Percentiles rank a stretch among this genome's conserved stretches.
These are phyloP conservation scores for Aix galericulata DNA, from an alignment of 2,113 vertebrate species.

Conservation along the genomic window DNA sequence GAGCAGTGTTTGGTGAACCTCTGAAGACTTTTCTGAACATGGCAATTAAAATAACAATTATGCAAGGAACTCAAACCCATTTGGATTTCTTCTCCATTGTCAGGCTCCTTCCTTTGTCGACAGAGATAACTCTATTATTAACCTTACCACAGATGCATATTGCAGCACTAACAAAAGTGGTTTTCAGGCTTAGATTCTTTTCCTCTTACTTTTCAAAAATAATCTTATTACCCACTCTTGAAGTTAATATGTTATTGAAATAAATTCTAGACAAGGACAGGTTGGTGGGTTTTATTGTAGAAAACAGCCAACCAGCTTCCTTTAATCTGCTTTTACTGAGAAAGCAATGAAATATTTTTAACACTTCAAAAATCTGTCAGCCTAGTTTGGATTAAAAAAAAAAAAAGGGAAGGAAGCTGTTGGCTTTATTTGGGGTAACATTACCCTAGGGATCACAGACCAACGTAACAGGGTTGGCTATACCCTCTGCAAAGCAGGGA, in stretches of 20 bases:
- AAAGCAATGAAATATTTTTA: not conserved
- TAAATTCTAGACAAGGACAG: conserved; percentile 10
- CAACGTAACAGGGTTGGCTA: not conserved
- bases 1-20: not conserved
- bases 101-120: conserved; percentile 34
- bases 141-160: conserved; percentile 23
- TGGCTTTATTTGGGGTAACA: not conserved
- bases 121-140: conserved; percentile 56
- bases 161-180: conserved; percentile 25
- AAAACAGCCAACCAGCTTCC: not conserved
- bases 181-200: conserved; percentile 13
- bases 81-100: conserved; percentile 35
- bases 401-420: not conserved
- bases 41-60: conserved; percentile 58
- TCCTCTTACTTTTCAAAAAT: conserved; percentile 17
- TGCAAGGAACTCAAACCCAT: conserved; percentile 27
- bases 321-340: conserved; percentile 16
- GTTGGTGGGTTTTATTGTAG: not conserved
- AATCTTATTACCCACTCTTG: conserved; percentile 28
- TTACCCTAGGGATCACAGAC: not conserved
- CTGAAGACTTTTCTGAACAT: conserved; percentile 26
- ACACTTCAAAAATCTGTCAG: not conserved
- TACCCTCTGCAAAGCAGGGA: not conserved
- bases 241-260: not conserved
- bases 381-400: not conserved